Evolutionary conservation across 2,113 vertebrate genomes (phyloP), one percentile per base, ranked within the genome.

Genomic region (Odobenus rosmarus): DNA sequence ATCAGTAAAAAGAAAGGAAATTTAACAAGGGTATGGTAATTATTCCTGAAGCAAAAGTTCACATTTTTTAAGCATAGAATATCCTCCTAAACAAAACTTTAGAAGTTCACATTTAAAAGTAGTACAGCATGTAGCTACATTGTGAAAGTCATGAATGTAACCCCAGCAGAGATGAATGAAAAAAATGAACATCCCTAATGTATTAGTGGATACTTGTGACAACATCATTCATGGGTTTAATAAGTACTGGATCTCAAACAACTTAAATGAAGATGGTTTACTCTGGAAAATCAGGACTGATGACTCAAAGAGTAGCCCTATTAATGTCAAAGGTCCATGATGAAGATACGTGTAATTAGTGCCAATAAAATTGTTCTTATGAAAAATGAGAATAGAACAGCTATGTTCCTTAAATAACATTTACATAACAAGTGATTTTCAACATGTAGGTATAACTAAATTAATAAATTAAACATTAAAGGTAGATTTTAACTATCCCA

Each of bases 1-100:
- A 88, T 95, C 61, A 85, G 14, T 46, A 33, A 84, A 88, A 53
- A 67, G 12, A 88, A 95, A 93, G 71, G 24, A 88, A 79, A 71
- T 1, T 77, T 69, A 49, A 92, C 18, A 87, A 77, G 46, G 33
- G 77, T 24, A 59, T 7, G 9, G 8, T 4, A 62, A 71, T 90
- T 95, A 69, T 71, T 57, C 11, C 36, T 72, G 11, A 1, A 88
- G n/a, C 53, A 74, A 71, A 83, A 90, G 10, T 67, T 79, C 49
- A 96, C 15, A 83, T 42, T 83, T 88, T 46, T 67, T n/a, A 79
- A 93, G 28, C 67, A 31, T 0, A 87, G 67, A 62, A 24, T 74
- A 81, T 81, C 5, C 31, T 18, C 26, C 55, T 67, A 42, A 14
- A 74, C 11, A 92, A 92, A 90, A 3, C 12, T 64, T 62, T 64